These are phyloP conservation scores for Nysson spinosus DNA, from an alignment of 2,888 invertebrate genomes.

Conservation along the genomic window DNA sequence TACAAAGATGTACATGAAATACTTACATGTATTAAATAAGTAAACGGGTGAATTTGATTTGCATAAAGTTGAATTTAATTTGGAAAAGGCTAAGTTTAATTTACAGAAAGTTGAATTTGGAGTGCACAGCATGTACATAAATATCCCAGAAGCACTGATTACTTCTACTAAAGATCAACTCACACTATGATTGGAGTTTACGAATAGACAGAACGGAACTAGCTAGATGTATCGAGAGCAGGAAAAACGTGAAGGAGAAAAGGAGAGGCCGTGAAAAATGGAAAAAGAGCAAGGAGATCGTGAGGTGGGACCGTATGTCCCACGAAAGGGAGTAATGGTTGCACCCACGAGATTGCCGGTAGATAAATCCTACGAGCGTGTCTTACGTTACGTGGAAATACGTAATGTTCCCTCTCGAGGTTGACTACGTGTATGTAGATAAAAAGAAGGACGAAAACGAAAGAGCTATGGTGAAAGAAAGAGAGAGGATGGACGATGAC, in stretches of 20 bases:
- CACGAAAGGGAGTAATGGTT: conserved; percentile 60
- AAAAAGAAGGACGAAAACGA: conserved; percentile 48
- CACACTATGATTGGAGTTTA: neutral
- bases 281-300: conserved; percentile 49
- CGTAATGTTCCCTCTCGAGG: conserved; percentile 31
- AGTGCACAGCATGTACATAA: no score
- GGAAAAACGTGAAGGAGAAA: conserved; percentile 1
- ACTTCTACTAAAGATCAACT: conserved; percentile 15
- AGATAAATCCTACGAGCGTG: conserved; percentile 49
- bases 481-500: conserved; percentile 36
- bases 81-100: no score
- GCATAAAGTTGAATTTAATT: no score
- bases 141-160: neutral
- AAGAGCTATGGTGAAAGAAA: conserved; percentile 27
- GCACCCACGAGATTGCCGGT: conserved; percentile 51
- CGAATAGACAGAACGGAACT: conserved; percentile 47
- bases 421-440: conserved; percentile 15
- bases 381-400: conserved; percentile 23
- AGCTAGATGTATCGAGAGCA: neutral
- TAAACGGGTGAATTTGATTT: no score
- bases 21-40: no score
- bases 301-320: conserved; percentile 70
- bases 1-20: no score
- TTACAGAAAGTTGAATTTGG: no score
- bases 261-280: conserved; percentile 24